Base-by-base conservation (phyloP, 1,140 invertebrate genomes). In the Meteorus sp. region DNA sequence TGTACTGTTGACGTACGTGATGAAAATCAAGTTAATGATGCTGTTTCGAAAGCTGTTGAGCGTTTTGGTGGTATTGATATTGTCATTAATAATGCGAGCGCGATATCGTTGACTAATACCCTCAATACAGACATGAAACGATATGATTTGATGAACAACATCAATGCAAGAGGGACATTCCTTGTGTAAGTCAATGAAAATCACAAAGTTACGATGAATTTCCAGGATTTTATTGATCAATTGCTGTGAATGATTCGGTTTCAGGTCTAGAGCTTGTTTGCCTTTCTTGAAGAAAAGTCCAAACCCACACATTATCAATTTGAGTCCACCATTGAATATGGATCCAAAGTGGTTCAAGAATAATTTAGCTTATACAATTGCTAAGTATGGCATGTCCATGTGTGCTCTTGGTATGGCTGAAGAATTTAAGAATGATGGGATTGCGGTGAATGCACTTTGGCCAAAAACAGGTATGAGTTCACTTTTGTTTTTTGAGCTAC, bases 361-460 rank as follows among this genome's bases (percentile, higher is more conserved):
- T 67, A 92, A 99, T 81, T 89, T 97, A 47, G 95, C 95, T 0
- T 99, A 99, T 75, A 98, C 97, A 0, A 98, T 99, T 87, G 92
- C 97, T 1, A 99, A 99, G 71, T 99, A 97, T 74, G 97, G 97
- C 15, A 99, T 99, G 97, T 97, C 94, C 0, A 94, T 99, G 93
- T 98, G 95, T 80, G 94, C 93, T 1, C 80, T 99, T 9, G 96
- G 97, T 33, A 97, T 98, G 94, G 83, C 93, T 35, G 92, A 92
- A 63, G 97, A 99, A 81, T 92, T 98, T 61, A 88, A 85, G 67
- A 76, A 83, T 6, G 84, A 89, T 56, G 88, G 89, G 47, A 90
- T 99, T 64, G 95, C 90, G 35, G 95, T 99, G 0, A 99, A 99
- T 82, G 94, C 96, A 2, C 80, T 99, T 0, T 99, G 97, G 97